Percentiles rank a stretch among this genome's conserved stretches.
phyloP scores from a whole-genome alignment of 2,888 invertebrate species.

The Bruchidius siliquastri region DNA sequence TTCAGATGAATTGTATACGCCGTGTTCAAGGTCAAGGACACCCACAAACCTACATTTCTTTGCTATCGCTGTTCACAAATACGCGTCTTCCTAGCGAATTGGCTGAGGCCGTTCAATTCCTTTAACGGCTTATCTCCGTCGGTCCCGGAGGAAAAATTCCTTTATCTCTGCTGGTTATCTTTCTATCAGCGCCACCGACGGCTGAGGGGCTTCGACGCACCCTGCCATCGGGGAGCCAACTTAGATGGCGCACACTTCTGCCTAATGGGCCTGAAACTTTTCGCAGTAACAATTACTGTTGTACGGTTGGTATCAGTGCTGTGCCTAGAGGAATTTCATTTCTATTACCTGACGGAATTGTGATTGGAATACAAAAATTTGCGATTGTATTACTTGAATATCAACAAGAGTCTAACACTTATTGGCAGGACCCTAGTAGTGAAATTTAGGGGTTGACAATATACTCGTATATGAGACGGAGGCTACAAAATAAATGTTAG shows the following conservation, averaged over 20 bases:
- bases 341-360: no score
- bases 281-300: not conserved
- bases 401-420: no score
- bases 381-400: no score
- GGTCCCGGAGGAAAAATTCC: not conserved
- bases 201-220: not conserved
- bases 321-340: not conserved
- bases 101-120: not conserved
- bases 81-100: not conserved
- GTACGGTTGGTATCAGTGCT: not conserved
- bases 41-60: not conserved
- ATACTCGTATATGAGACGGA: no score
- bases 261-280: not conserved
- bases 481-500: no score
- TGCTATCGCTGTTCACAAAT: not conserved
- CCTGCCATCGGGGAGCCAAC: not conserved
- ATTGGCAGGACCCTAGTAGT: no score
- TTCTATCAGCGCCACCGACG: not conserved
- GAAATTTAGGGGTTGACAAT: no score
- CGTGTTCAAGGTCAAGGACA: not conserved
- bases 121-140: not conserved
- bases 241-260: not conserved
- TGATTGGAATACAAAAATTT: no score
- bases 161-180: not conserved
- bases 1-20: not conserved